Evolutionary conservation across 2,888 invertebrate genomes (phyloP).

Genomic region (Campoplex nolae): DNA sequence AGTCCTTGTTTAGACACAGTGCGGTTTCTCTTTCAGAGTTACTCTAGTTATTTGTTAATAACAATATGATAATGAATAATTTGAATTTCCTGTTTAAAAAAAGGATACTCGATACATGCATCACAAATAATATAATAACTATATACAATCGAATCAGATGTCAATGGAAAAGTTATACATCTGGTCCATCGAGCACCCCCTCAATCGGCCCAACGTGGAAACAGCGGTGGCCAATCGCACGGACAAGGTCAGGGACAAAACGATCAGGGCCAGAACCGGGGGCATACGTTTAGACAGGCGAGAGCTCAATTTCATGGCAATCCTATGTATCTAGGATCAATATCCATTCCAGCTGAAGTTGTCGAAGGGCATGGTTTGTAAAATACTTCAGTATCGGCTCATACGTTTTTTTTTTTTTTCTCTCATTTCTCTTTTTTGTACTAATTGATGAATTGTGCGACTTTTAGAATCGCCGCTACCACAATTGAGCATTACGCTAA

Average conservation of each 20-base stretch:
- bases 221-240: constrained; percentile 12
- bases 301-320: constrained; percentile 83
- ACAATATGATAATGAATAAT: no score
- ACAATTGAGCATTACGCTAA: constrained; percentile 85
- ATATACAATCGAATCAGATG: constrained; percentile 86
- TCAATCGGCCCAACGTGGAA: constrained; percentile 31
- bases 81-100: no score
- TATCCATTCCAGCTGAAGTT: constrained; percentile 86
- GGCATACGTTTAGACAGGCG: constrained; percentile 54
- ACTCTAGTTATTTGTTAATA: no score
- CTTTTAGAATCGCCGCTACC: constrained; percentile 84
- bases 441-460: not conserved
- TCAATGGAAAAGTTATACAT: constrained; percentile 96
- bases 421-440: not conserved
- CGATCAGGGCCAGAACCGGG: constrained; percentile 15
- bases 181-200: constrained; percentile 93
- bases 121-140: not conserved
- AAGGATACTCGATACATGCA: not conserved
- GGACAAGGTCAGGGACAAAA: constrained; percentile 11
- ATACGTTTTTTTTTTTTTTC: not conserved
- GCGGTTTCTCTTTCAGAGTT: no score
- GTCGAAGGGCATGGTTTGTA: constrained; percentile 78
- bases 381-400: not conserved
- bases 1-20: no score
- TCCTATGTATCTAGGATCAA: constrained; percentile 87